phyloP scores from a whole-genome alignment of 2,888 invertebrate genomes.

The Coelopa pilipes region DNA sequence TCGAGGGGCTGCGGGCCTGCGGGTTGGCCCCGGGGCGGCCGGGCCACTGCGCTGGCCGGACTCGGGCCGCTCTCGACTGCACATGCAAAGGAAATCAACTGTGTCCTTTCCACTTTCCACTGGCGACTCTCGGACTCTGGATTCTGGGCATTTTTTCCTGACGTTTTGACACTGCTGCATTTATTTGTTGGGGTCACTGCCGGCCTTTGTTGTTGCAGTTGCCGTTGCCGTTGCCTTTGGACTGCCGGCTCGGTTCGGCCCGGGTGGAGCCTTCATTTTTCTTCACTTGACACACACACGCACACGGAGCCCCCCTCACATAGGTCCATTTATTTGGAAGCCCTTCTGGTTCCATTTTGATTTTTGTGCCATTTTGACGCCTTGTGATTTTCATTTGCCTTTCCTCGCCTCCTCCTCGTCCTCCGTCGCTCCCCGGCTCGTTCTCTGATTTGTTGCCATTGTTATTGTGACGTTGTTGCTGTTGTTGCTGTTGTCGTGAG shows the following conservation, averaged over 20 bases:
- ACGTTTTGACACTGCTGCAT: conserved; percentile 18
- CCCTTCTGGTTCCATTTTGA: conserved; percentile 11
- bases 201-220: not conserved
- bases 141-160: not conserved
- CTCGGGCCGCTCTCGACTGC: not conserved
- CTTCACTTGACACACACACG: conserved; percentile 8
- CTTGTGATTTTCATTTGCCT: conserved; percentile 28
- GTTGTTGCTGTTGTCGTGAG: not conserved
- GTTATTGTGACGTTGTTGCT: not conserved
- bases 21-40: not conserved
- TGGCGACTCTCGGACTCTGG: not conserved
- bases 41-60: not conserved
- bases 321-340: not conserved
- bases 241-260: not conserved
- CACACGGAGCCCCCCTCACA: too few relatives aligned
- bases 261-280: conserved; percentile 10
- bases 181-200: not conserved
- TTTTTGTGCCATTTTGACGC: conserved; percentile 23
- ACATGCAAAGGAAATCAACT: conserved; percentile 8
- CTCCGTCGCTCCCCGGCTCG: too few relatives aligned
- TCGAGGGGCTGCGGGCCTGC: too few relatives aligned
- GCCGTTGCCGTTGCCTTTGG: not conserved
- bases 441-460: not conserved
- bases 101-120: not conserved
- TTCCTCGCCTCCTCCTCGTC: not conserved